A percentile compares a stretch with the other conserved stretches of the same genome.
Conservation (phyloP, 2,797 vertebrate genomes). For the Alca torda region DNA sequence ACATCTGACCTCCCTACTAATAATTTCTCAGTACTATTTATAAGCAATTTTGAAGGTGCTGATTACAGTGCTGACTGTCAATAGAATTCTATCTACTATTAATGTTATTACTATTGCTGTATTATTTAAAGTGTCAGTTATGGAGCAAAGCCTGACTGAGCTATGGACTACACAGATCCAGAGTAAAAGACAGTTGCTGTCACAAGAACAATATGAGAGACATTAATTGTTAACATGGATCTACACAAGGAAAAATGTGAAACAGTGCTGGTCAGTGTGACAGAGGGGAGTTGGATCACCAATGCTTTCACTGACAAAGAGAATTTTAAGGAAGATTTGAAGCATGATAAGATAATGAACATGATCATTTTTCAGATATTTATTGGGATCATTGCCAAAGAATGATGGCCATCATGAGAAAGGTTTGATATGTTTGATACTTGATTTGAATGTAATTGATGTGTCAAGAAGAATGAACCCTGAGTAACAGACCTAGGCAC, state of each 20-base stretch:
- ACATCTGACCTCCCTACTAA: neutral
- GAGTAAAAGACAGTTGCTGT: neutral
- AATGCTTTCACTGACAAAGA: neutral
- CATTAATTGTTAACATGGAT: neutral
- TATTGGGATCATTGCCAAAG: neutral
- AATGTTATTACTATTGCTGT: neutral
- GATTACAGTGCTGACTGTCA: neutral
- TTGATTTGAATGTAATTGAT: neutral
- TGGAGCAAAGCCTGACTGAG: neutral
- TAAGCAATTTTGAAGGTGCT: neutral
- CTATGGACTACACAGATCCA: neutral
- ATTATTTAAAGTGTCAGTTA: neutral
- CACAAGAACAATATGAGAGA: neutral
- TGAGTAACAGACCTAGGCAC: neutral
- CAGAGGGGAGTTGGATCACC: neutral
- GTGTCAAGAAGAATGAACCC: neutral
- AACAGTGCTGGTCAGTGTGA: neutral
- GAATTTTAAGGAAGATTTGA: neutral
- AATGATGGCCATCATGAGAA: neutral
- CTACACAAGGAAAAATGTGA: neutral
- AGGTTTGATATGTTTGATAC: neutral
- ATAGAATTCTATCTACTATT: neutral
- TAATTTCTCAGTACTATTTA: neutral
- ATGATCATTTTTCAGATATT: neutral
- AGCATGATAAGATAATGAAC: neutral